Conservation (phyloP, 2,113 vertebrate species). For the Passerina amoena region DNA sequence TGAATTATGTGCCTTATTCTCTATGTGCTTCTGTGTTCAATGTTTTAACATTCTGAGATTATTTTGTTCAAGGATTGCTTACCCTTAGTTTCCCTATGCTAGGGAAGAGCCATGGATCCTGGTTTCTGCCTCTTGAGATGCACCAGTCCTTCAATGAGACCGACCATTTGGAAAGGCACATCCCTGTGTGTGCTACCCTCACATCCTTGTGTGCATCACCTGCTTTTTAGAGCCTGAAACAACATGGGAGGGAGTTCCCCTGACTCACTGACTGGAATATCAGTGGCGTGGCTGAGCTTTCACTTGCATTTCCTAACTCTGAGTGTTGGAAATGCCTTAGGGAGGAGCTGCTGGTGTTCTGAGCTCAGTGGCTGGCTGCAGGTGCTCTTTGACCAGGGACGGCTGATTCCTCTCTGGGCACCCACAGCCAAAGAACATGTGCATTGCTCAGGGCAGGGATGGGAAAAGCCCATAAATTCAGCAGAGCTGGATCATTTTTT, state of each 20-base stretch:
- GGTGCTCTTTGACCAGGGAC: background rate
- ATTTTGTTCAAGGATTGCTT: background rate
- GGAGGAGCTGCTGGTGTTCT: background rate
- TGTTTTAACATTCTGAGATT: background rate
- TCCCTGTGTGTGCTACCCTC: background rate
- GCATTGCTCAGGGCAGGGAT: background rate
- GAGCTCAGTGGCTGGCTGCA: background rate
- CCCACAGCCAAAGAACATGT: background rate
- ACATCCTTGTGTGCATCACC: background rate
- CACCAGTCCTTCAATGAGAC: background rate
- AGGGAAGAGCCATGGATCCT: background rate
- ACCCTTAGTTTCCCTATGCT: background rate
- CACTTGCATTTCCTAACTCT: constrained; percentile 13
- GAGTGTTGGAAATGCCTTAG: background rate
- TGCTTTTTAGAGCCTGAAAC: background rate
- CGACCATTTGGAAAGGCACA: background rate
- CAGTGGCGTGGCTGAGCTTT: background rate
- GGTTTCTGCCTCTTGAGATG: background rate
- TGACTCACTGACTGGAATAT: background rate
- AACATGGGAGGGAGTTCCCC: background rate
- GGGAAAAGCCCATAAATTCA: background rate
- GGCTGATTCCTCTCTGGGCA: rapidly evolving
- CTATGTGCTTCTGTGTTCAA: background rate
- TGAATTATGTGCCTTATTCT: background rate
- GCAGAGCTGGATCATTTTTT: background rate